A percentile compares a stretch with the other conserved stretches of the same genome.
Conservation (phyloP, 2,888 invertebrate genomes). For the Hypomecis punctinalis region DNA sequence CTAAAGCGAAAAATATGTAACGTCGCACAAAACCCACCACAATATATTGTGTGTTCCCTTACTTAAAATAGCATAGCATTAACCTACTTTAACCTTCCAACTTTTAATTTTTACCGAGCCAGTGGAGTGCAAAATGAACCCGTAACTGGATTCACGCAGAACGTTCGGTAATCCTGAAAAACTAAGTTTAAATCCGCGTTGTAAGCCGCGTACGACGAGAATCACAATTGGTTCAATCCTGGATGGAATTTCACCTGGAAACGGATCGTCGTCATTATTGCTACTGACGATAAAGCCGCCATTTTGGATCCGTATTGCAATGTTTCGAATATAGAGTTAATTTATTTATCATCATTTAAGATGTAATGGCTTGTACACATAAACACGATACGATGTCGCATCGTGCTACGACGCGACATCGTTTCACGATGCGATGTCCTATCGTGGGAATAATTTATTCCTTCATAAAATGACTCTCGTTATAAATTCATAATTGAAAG, state of each 20-base stretch:
- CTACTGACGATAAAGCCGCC: background rate
- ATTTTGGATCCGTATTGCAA: no score
- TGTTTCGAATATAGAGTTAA: no score
- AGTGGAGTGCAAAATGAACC: conserved; percentile 16
- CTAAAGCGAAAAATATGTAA: no score
- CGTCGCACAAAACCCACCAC: background rate
- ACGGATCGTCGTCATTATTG: background rate
- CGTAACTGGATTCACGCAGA: conserved; percentile 22
- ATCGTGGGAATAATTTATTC: no score
- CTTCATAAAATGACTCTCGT: no score
- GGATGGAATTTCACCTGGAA: background rate
- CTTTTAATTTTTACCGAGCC: conserved; percentile 15
- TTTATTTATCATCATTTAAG: no score
- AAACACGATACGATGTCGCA: no score
- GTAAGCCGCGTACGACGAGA: conserved; percentile 21
- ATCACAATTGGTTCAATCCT: conserved; percentile 18
- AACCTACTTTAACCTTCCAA: conserved; percentile 6
- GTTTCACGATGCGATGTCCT: no score
- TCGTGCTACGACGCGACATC: no score
- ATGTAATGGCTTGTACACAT: no score
- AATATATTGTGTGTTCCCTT: background rate
- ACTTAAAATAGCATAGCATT: background rate
- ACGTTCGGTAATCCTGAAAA: conserved; percentile 27
- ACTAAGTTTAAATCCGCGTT: conserved; percentile 28
- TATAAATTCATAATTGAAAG: no score